phyloP scores from a whole-genome alignment of 2,113 vertebrate genomes.

The Propithecus coquereli region DNA sequence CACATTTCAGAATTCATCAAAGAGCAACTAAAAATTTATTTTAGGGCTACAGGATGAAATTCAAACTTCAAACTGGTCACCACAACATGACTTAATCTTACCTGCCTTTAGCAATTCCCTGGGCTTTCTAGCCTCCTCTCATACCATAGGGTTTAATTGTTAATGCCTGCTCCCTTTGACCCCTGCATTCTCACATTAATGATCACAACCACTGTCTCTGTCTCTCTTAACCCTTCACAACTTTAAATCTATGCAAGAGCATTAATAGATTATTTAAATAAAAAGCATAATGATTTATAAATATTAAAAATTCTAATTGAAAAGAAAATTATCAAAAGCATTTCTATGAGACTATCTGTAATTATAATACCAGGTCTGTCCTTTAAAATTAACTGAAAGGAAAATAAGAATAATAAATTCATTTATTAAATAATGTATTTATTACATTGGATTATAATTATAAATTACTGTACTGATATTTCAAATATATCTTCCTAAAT shows the following conservation, averaged over 20 bases:
- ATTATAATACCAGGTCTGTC: not conserved
- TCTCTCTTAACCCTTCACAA: not conserved
- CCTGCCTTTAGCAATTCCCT: not conserved
- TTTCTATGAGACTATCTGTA: not conserved
- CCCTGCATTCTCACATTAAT: not conserved
- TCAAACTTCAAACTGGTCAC: constrained; percentile 31
- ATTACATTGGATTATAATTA: constrained; percentile 18
- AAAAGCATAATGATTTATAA: not conserved
- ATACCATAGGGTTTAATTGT: not conserved
- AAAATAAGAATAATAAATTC: not conserved
- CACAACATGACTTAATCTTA: constrained; percentile 13
- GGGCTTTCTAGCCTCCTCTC: not conserved
- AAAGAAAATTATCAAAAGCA: constrained; percentile 36
- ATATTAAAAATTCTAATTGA: not conserved
- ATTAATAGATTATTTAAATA: not conserved
- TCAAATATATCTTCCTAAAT: constrained; percentile 9
- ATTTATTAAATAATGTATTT: constrained; percentile 8
- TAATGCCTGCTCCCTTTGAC: not conserved
- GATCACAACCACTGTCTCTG: not conserved
- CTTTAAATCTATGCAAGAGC: not conserved
- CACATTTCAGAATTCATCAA: constrained; percentile 25
- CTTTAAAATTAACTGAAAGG: constrained; percentile 15
- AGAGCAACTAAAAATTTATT: constrained; percentile 41
- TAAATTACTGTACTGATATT: not conserved
- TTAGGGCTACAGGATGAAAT: constrained; percentile 26